Conservation (phyloP, 1,140 invertebrate species). For the Drosophila kurseongensis region DNA sequence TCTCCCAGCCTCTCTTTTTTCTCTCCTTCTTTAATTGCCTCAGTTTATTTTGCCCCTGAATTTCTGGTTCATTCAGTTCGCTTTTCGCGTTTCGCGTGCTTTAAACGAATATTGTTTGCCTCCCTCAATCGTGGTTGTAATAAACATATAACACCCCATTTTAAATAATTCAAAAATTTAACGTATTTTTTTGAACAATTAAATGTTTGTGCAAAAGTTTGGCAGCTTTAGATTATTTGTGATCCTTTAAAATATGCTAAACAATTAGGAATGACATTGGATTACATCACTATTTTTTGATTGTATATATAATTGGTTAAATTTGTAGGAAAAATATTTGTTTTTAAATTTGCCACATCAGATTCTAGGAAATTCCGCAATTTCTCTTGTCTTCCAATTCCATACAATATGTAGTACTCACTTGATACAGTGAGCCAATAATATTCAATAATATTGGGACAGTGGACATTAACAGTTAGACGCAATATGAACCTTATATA, state of each 20-base stretch:
- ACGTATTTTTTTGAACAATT: background rate
- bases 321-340: background rate
- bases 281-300: background rate
- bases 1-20: constrained; percentile 9
- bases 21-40: constrained; percentile 25
- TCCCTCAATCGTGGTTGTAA: constrained; percentile 33
- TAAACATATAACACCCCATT: constrained; percentile 32
- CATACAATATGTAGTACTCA: background rate
- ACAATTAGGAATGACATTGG: background rate
- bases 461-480: background rate
- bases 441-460: too few relatives aligned
- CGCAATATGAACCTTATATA: background rate
- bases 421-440: background rate
- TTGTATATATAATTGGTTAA: background rate
- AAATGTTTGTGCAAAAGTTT: background rate
- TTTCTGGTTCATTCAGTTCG: constrained; percentile 63
- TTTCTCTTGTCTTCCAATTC: too few relatives aligned
- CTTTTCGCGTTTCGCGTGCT: constrained; percentile 71
- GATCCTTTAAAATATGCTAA: background rate
- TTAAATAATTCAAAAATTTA: constrained; percentile 1
- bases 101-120: constrained; percentile 38
- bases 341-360: background rate
- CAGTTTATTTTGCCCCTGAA: constrained; percentile 68
- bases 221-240: background rate
- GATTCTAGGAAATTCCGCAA: too few relatives aligned